These are phyloP conservation scores for Aphidius colemani DNA, from an alignment of 2,888 invertebrate genomes.

Conservation along the genomic window DNA sequence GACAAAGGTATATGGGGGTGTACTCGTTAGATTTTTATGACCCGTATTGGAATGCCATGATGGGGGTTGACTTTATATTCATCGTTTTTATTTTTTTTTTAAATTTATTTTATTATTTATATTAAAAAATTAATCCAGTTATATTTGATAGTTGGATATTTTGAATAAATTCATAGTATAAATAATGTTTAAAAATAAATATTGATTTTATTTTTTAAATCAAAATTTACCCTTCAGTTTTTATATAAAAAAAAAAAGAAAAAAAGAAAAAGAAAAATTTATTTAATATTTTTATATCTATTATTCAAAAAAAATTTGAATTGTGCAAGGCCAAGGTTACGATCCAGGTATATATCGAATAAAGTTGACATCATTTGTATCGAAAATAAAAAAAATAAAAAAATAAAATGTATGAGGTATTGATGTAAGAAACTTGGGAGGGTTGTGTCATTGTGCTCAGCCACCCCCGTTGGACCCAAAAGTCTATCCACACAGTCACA, in stretches of 20 bases:
- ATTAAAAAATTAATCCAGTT: conserved; percentile 3
- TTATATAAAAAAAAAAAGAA: too few relatives aligned
- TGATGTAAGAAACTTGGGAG: conserved; percentile 39
- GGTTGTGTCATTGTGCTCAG: conserved; percentile 31
- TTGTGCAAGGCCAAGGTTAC: too few relatives aligned
- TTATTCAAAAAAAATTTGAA: too few relatives aligned
- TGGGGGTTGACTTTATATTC: conserved; percentile 27
- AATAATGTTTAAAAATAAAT: too few relatives aligned
- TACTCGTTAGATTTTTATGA: conserved; percentile 35
- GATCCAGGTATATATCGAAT: too few relatives aligned
- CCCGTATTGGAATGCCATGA: conserved; percentile 31
- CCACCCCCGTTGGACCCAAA: conserved; percentile 34
- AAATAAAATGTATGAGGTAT: conserved; percentile 49
- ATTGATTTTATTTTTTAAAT: too few relatives aligned
- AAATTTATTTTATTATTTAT: conserved; percentile 13
- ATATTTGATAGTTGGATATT: not conserved
- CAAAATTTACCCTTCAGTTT: too few relatives aligned
- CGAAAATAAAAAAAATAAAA: conserved; percentile 36
- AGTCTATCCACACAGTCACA: conserved; percentile 48
- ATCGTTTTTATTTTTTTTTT: conserved; percentile 1
- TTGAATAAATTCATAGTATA: too few relatives aligned
- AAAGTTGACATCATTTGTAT: conserved; percentile 47
- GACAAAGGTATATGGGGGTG: conserved; percentile 39
- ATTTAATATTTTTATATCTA: too few relatives aligned
- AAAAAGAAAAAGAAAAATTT: too few relatives aligned